phyloP scores from a whole-genome alignment of 2,888 invertebrate species.

The Drosophila seclusa region DNA sequence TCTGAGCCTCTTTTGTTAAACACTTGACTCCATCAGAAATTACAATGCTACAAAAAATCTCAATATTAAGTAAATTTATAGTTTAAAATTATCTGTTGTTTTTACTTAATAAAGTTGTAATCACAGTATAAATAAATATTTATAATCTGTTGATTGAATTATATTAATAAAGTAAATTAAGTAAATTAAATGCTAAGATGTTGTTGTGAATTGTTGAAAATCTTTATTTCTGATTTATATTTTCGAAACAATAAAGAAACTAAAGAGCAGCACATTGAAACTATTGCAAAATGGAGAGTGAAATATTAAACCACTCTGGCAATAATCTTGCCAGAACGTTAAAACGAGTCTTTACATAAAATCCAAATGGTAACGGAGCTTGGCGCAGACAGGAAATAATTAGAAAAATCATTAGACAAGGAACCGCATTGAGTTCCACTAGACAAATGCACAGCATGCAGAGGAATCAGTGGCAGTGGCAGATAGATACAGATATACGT shows the following conservation, averaged over 20 bases:
- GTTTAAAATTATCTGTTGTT: not conserved
- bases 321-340: slow-evolving; percentile 15
- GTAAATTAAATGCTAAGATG: not conserved
- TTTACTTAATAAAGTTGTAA: not conserved
- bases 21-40: slow-evolving; percentile 29
- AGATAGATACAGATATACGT: slow-evolving; percentile 28
- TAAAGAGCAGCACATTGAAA: slow-evolving; percentile 2
- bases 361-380: slow-evolving; percentile 8
- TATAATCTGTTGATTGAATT: not conserved
- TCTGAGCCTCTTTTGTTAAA: slow-evolving; percentile 38
- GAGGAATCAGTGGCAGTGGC: slow-evolving; percentile 1
- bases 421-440: slow-evolving; percentile 2
- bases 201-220: not conserved
- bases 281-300: not conserved
- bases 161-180: not conserved
- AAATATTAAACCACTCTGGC: slow-evolving; percentile 6
- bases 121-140: not conserved
- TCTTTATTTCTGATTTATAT: not conserved
- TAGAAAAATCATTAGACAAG: slow-evolving; percentile 39
- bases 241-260: not conserved
- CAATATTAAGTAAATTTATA: not conserved
- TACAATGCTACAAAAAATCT: slow-evolving; percentile 7
- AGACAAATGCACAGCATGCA: not conserved
- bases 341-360: not conserved
- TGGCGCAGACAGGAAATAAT: slow-evolving; percentile 35